phyloP scores from a whole-genome alignment of 1,140 invertebrate species.

The Wiebesia pumilae region DNA sequence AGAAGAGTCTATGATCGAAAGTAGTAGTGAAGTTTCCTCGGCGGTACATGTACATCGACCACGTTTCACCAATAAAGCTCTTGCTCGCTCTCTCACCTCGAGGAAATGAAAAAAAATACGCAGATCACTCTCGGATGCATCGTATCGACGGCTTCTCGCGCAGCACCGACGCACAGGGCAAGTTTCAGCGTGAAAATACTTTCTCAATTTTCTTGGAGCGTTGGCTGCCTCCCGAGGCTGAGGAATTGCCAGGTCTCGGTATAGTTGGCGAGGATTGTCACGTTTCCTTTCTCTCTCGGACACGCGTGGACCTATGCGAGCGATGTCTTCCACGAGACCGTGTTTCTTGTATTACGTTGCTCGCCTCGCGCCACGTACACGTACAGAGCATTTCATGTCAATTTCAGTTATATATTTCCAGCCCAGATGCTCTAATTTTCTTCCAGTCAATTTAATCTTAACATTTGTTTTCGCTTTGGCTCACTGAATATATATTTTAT shows the following conservation, averaged over 20 bases:
- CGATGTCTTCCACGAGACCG: neutral
- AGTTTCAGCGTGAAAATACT: conserved; percentile 64
- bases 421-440: neutral
- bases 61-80: conserved; percentile 57
- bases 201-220: conserved; percentile 62
- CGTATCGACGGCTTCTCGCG: conserved; percentile 29
- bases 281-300: conserved; percentile 8
- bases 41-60: conserved; percentile 12
- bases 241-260: conserved; percentile 59
- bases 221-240: conserved; percentile 53
- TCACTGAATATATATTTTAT: neutral
- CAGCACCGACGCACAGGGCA: conserved; percentile 31
- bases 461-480: too few species aligned
- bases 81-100: neutral
- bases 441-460: neutral
- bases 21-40: conserved; percentile 58
- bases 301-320: neutral
- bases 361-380: neutral
- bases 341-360: neutral
- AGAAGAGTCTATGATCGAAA: conserved; percentile 56
- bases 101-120: too few species aligned
- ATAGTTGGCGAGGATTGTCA: conserved; percentile 46
- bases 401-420: neutral
- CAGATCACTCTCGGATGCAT: conserved; percentile 27
- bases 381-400: neutral